Base-by-base conservation (phyloP, 2,797 vertebrate genomes). In the Geotria australis region DNA sequence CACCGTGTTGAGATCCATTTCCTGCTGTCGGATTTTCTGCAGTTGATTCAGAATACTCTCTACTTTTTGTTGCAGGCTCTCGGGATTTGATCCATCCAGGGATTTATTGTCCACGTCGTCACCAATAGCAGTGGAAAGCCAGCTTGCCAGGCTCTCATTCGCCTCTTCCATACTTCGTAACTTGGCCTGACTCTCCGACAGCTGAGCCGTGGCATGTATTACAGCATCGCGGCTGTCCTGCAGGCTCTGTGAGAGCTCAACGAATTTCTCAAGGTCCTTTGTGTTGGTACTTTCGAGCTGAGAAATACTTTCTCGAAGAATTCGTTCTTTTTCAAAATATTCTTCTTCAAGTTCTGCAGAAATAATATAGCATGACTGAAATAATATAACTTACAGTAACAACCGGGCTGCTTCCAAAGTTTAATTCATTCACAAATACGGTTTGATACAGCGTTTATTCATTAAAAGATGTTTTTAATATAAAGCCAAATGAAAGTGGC, bases 21-120 rank as follows among this genome's bases (percentile, higher is more conserved):
- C 79, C 45, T 72, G 74, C 58, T 64, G 68, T 64, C 84, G 82
- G 12, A 73, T 68, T 58, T 75, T 70, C 60, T 72, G 79, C 61
- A 88, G 68, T 60, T 76, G 78, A 63, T 77, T 75, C 58, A 75
- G 64, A 57, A 86, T 65, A 56, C 78, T 68, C 1, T 60, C 72
- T 62, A 80, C 74, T 68, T 77, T 78, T 63, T 73, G 71, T 56
- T 76, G 72, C 2, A 73, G 76, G 63, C 76, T 72, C 57, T 70
- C 69, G 46, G 74, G 64, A 61, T 64, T 67, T 51, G 70, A 61
- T 3, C 70, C 68, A 61, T 73, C 74, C 60, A 70, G 74, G 10
- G 68, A 76, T 63, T 79, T 75, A 60, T 77, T 69, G 2, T 71
- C 68, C 49, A 74, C 64, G 48, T 72, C 63, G 2, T 51, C 58